Evolutionary conservation across 2,888 invertebrate genomes (phyloP).

Genomic region (Megalurothrips usitatus): DNA sequence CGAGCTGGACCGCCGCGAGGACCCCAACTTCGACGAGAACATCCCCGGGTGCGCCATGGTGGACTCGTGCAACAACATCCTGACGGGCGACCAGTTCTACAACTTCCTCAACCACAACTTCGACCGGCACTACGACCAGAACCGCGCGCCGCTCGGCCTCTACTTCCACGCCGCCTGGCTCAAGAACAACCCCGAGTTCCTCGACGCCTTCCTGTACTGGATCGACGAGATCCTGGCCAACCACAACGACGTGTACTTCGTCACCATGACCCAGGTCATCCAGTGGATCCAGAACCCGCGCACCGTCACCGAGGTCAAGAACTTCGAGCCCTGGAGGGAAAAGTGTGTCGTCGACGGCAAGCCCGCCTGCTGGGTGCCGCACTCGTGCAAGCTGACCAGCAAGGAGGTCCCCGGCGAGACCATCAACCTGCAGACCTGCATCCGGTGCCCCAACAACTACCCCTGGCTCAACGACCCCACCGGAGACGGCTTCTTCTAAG

Average conservation of each 20-base stretch:
- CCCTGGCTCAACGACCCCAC: constrained; percentile 92
- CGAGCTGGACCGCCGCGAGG: constrained; percentile 85
- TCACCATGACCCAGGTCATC: constrained; percentile 93
- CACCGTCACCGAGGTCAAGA: constrained; percentile 77
- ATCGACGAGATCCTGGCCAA: constrained; percentile 80
- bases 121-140: constrained; percentile 85
- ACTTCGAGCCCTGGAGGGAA: constrained; percentile 92
- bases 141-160: constrained; percentile 80
- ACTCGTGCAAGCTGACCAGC: constrained; percentile 84
- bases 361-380: constrained; percentile 82
- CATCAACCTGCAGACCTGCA: constrained; percentile 87
- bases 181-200: constrained; percentile 85
- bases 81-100: constrained; percentile 89
- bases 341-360: constrained; percentile 83
- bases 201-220: constrained; percentile 91
- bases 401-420: constrained; percentile 93
- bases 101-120: constrained; percentile 92
- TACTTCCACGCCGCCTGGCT: constrained; percentile 94
- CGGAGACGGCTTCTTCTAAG: constrained; percentile 84
- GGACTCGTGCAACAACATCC: constrained; percentile 88
- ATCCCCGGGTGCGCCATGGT: constrained; percentile 91
- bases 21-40: constrained; percentile 83
- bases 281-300: constrained; percentile 93
- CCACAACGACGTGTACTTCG: constrained; percentile 89
- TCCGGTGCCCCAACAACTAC: constrained; percentile 89